Base-by-base conservation (phyloP, 2,797 vertebrate species). In the Cyprinella venusta region DNA sequence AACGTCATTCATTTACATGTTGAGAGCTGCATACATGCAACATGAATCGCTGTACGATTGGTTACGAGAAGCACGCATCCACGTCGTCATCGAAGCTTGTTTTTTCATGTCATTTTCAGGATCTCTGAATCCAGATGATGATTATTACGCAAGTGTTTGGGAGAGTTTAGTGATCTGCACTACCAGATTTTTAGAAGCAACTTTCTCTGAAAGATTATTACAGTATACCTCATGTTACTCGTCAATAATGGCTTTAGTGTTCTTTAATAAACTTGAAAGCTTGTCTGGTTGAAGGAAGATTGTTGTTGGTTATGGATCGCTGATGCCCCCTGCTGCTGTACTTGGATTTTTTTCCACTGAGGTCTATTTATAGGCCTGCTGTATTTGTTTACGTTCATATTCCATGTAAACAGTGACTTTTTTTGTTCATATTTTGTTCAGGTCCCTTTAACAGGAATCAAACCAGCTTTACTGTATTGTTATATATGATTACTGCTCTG, bases 1-100 rank as follows among this genome's bases (percentile, higher is more conserved):
- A 56, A 1, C 69, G 80, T 82, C 80, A 82, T 76, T 76, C 70
- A 82, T 82, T 82, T 82, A 82, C 80, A 82, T 82, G 71, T 42
- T 21, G 71, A 54, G 61, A 76, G 61, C 71, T 76, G 80, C 48
- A 67, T 15, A 1, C 59, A 65, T 64, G 70, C 56, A 74, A n/a
- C 59, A 40, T 76, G 16, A 54, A n/a, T 40, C 70, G 45, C 38
- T n/a, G 21, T 21, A 15, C 33, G 71, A 74, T 76, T 75, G 71
- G 80, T 42, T 67, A 42, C 10, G 48, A 40, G 33, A 67, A 45
- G 24, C 67, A 48, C 24, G 10, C 38, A 48, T n/a, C 36, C 24
- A 36, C 26, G 0, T 50, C 79, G 52, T 80, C 79, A 48, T 24
- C 69, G 4, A 42, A 38, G 30, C 79, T 21, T 72, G 79, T 72